Percentiles rank a stretch among this genome's conserved stretches.
phyloP scores from a whole-genome alignment of 2,797 vertebrate genomes.

The Trachurus trachurus region DNA sequence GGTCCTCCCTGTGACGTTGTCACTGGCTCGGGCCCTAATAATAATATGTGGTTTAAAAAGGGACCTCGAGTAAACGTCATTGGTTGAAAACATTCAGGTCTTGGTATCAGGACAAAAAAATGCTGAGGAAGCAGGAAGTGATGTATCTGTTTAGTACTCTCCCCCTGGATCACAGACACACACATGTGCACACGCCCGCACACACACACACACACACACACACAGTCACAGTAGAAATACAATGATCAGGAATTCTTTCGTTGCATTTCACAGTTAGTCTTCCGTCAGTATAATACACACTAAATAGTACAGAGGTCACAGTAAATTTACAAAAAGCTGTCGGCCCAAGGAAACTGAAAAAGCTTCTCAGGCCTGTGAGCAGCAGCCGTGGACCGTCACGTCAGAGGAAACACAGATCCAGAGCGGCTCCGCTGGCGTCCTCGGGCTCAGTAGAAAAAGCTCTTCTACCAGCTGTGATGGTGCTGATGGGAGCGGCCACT shows the following conservation, averaged over 20 bases:
- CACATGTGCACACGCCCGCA: conserved; percentile 49
- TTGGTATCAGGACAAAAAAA: conserved; percentile 52
- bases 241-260: conserved; percentile 69
- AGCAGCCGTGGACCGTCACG: conserved; percentile 35
- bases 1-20: too few species aligned
- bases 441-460: conserved; percentile 69
- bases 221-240: conserved; percentile 79
- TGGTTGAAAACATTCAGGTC: conserved; percentile 63
- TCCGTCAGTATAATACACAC: conserved; percentile 84
- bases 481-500: conserved; percentile 56
- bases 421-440: conserved; percentile 54
- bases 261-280: conserved; percentile 77
- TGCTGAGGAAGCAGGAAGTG: conserved; percentile 64
- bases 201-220: conserved; percentile 56
- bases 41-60: conserved; percentile 19
- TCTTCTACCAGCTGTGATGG: conserved; percentile 30
- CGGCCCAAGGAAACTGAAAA: conserved; percentile 80
- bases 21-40: too few species aligned
- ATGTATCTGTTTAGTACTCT: conserved; percentile 48
- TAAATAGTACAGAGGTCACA: conserved; percentile 85
- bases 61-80: conserved; percentile 50
- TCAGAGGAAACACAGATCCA: conserved; percentile 59
- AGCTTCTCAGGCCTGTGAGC: conserved; percentile 64
- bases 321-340: conserved; percentile 85
- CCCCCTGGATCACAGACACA: conserved; percentile 52